phyloP scores from a whole-genome alignment of 2,797 vertebrate genomes.

The Eupleurogrammus muticus region DNA sequence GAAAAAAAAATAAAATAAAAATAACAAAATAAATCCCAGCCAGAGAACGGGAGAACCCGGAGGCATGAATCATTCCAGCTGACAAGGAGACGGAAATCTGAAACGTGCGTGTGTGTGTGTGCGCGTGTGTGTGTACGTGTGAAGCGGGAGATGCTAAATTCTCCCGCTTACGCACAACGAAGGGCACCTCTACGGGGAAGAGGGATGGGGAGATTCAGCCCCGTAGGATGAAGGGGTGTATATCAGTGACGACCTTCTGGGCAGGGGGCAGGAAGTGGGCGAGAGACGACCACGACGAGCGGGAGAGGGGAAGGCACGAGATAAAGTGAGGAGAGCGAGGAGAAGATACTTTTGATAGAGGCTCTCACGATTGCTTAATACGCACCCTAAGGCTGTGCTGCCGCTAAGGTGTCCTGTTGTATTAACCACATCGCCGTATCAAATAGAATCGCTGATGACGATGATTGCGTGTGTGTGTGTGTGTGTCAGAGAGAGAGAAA shows the following conservation, averaged over 20 bases:
- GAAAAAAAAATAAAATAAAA: slow-evolving; percentile 4
- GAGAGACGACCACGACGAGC: not conserved
- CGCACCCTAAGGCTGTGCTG: not conserved
- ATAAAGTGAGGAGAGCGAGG: not conserved
- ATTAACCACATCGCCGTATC: slow-evolving; percentile 16
- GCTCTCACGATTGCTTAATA: slow-evolving; percentile 6
- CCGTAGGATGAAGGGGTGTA: slow-evolving; percentile 44
- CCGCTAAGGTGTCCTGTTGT: slow-evolving; percentile 12
- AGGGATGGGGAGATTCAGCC: slow-evolving; percentile 43
- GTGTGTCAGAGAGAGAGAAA: not conserved
- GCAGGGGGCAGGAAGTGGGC: not conserved
- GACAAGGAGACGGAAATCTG: slow-evolving; percentile 77
- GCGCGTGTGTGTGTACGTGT: not conserved
- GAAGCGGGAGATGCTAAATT: slow-evolving; percentile 42
- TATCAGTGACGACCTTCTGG: slow-evolving; percentile 55
- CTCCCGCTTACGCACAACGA: slow-evolving; percentile 50
- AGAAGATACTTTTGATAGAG: not conserved
- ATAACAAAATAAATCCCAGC: not conserved
- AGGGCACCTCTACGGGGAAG: slow-evolving; percentile 70
- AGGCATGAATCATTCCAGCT: slow-evolving; percentile 74
- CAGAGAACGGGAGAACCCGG: slow-evolving; percentile 38
- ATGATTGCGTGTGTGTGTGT: not conserved
- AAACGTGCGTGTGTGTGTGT: slow-evolving; percentile 40
- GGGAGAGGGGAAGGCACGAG: not conserved
- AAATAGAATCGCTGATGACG: slow-evolving; percentile 18